These are phyloP conservation scores for Lota lota DNA, from an alignment of 2,113 vertebrate genomes.

Conservation along the genomic window DNA sequence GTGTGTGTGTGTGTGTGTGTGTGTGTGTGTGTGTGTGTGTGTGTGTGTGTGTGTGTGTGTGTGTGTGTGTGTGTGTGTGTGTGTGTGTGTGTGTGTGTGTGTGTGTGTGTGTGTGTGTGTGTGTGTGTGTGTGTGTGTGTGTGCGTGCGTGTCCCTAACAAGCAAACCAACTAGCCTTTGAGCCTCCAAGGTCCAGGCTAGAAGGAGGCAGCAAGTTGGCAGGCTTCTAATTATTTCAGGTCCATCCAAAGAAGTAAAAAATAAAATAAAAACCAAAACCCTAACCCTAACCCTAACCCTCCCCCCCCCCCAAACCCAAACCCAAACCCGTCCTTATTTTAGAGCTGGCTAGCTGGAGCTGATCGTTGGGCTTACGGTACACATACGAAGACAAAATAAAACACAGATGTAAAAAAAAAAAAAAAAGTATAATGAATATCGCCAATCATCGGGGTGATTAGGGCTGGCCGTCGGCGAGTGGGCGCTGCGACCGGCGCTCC, in stretches of 20 bases:
- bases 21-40: not conserved
- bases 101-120: too few relatives aligned
- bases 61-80: not conserved
- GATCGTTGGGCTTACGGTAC: too few relatives aligned
- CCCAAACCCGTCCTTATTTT: slow-evolving; percentile 52
- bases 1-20: too few relatives aligned
- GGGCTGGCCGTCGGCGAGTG: not conserved
- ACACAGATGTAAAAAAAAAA: not conserved
- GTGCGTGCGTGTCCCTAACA: slow-evolving; percentile 30
- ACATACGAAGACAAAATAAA: too few relatives aligned
- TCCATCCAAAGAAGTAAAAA: slow-evolving; percentile 14
- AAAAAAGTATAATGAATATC: too few relatives aligned
- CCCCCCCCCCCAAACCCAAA: slow-evolving; percentile 17
- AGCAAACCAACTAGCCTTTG: slow-evolving; percentile 38
- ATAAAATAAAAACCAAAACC: too few relatives aligned
- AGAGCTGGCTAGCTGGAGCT: slow-evolving; percentile 36
- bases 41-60: not conserved
- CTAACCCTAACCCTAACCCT: slow-evolving; percentile 40
- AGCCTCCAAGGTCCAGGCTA: slow-evolving; percentile 22
- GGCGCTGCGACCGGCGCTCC: not conserved
- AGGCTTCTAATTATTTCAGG: slow-evolving; percentile 58
- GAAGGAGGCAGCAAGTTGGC: slow-evolving; percentile 27
- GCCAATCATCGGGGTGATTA: too few relatives aligned
- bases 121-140: too few relatives aligned
- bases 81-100: too few relatives aligned